Conservation (phyloP, 2,888 invertebrate species). For the Masnerella sp. region DNA sequence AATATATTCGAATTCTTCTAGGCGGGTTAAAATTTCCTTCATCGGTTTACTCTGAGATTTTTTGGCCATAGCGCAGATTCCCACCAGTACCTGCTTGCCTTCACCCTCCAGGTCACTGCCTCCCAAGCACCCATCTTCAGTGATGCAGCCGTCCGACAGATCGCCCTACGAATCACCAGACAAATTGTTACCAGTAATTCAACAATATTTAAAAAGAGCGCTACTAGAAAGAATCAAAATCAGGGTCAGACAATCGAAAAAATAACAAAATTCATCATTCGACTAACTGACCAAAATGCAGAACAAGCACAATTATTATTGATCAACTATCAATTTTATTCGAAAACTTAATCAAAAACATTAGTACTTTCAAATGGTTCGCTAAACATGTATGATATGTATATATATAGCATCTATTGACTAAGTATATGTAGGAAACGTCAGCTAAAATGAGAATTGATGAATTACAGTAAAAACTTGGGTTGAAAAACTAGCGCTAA, state of each 20-base stretch:
- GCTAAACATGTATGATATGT: slow-evolving; percentile 17
- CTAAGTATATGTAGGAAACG: slow-evolving; percentile 5
- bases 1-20: slow-evolving; percentile 97
- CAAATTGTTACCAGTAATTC: not conserved
- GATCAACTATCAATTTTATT: not conserved
- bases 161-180: slow-evolving; percentile 82
- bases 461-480: too few species aligned
- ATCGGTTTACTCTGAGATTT: slow-evolving; percentile 99
- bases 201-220: not conserved
- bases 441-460: slow-evolving; percentile 2
- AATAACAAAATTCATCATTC: slow-evolving; percentile 17
- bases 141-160: slow-evolving; percentile 84
- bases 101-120: slow-evolving; percentile 79
- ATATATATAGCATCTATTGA: not conserved
- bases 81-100: slow-evolving; percentile 96
- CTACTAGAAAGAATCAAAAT: slow-evolving; percentile 42
- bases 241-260: slow-evolving; percentile 1
- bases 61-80: slow-evolving; percentile 99
- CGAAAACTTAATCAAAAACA: not conserved
- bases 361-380: not conserved
- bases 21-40: slow-evolving; percentile 97
- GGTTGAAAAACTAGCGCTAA: too few species aligned
- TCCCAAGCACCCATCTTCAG: slow-evolving; percentile 79
- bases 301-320: slow-evolving; percentile 14
- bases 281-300: slow-evolving; percentile 18